Base-by-base conservation (phyloP, 2,888 invertebrate species). In the Psylliodes chrysocephalus region DNA sequence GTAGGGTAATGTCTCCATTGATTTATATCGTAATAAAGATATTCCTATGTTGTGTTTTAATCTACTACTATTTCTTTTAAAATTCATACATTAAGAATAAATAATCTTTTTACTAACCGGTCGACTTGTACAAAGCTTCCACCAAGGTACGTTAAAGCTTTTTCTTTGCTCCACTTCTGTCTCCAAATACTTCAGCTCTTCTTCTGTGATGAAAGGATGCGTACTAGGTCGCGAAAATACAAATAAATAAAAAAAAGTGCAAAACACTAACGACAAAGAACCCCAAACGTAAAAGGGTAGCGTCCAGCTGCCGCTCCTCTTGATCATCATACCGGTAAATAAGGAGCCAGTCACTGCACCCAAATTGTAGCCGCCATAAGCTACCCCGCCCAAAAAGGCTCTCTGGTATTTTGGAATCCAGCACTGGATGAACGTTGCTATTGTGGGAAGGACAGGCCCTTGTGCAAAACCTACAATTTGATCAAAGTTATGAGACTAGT, bases 231-330 rank as follows among this genome's bases (percentile, higher is more conserved):
- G 88, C 8, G 76, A 78, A 68, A 80, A 82, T 61, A 83, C 81
- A n/a, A 83, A 66, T 2, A 81, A 17, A 38, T 75, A 80, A 89
- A 80, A 77, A 53, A 81, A 69, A 28, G 77, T 64, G 65, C 76
- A 92, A 92, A 92, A 93, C 0, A 90, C 57, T 1, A 91, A 82
- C n/a, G 91, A 91, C 1, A 90, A 72, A 1, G 85, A 84, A n/a
- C 92, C 93, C 77, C 92, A 93, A 28, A 92, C 85, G 75, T 93
- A 93, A 81, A 93, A 93, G 1, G 92, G 92, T 0, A 88, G 86
- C n/a, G 88, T 85, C 93, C 92, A 93, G 12, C 88, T 88, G 0
- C 85, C 84, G 6, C 86, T 84, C 47, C 86, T 82, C 62, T 89
- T 85, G 44, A 93, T 86, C 4, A 93, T 83, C 3, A 89, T 52